Evolutionary conservation across 2,888 invertebrate species (phyloP).

Genomic region (Apeira syringaria): DNA sequence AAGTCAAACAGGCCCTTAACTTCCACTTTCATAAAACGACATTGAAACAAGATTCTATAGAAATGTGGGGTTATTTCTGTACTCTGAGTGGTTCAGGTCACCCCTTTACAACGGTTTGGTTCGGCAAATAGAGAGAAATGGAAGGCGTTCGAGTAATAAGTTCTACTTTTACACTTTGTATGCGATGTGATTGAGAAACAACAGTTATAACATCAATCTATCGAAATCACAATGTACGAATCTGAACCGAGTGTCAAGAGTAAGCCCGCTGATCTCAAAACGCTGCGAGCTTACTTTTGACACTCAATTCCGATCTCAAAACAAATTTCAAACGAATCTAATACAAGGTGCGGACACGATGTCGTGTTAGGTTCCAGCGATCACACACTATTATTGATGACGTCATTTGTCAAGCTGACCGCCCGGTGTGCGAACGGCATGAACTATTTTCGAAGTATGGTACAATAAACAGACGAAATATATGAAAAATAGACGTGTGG

Average conservation of each 20-base stretch:
- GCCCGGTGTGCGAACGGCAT: slow-evolving; percentile 30
- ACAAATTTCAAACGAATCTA: slow-evolving; percentile 7
- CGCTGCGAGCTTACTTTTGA: too few relatives aligned
- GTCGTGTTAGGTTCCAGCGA: slow-evolving; percentile 20
- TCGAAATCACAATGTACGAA: too few relatives aligned
- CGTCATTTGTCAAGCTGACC: slow-evolving; percentile 41
- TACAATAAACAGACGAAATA: slow-evolving; percentile 3
- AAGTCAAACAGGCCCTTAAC: slow-evolving; percentile 30
- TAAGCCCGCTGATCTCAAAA: too few relatives aligned
- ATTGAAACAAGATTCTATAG: slow-evolving; percentile 25
- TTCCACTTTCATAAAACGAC: slow-evolving; percentile 24
- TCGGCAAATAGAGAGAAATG: slow-evolving; percentile 36
- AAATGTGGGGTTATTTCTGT: slow-evolving; percentile 26
- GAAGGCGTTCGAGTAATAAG: slow-evolving; percentile 17
- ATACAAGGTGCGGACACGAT: slow-evolving; percentile 2
- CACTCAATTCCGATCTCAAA: not conserved
- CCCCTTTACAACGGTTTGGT: slow-evolving; percentile 31
- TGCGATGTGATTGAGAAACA: too few relatives aligned
- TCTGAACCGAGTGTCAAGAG: too few relatives aligned
- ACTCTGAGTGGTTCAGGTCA: slow-evolving; percentile 32
- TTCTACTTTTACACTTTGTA: not conserved
- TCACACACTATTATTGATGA: slow-evolving; percentile 42
- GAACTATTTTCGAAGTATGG: slow-evolving; percentile 7
- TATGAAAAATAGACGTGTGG: too few relatives aligned
- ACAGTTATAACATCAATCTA: too few relatives aligned